Percentiles rank a stretch among this genome's conserved stretches.
phyloP scores from a whole-genome alignment of 2,888 invertebrate genomes.

The Prenolepis imparis region DNA sequence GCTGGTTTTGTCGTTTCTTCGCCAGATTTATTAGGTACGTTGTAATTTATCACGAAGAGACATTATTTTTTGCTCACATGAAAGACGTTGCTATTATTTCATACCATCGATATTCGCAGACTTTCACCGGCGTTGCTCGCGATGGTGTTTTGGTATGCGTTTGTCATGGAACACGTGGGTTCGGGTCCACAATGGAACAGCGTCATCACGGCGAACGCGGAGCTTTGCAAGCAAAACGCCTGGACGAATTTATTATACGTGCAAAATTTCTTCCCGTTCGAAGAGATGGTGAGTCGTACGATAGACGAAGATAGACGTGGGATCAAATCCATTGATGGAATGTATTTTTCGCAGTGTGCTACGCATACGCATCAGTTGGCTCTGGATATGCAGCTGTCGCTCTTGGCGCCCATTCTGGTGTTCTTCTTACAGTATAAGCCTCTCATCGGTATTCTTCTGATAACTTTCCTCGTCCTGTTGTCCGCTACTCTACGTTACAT shows the following conservation, averaged over 20 bases:
- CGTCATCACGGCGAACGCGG: constrained; percentile 89
- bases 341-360: constrained; percentile 89
- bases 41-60: not conserved
- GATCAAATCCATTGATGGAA: not conserved
- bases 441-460: constrained; percentile 87
- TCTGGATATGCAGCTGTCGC: constrained; percentile 91
- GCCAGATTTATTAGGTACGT: constrained; percentile 89
- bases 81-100: not conserved
- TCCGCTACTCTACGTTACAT: constrained; percentile 90
- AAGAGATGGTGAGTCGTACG: constrained; percentile 88
- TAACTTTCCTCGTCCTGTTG: constrained; percentile 88
- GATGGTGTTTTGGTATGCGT: constrained; percentile 90
- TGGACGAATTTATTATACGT: constrained; percentile 91
- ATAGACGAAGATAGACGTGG: not conserved
- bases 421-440: constrained; percentile 89
- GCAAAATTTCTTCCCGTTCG: constrained; percentile 90
- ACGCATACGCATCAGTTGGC: constrained; percentile 92
- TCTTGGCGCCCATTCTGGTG: constrained; percentile 89
- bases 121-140: constrained; percentile 89
- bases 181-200: constrained; percentile 90
- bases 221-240: constrained; percentile 89
- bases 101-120: constrained; percentile 84
- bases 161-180: constrained; percentile 89
- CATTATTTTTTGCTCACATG: not conserved
- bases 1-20: constrained; percentile 88